These are phyloP conservation scores for Tamias sibiricus DNA, from an alignment of 2,113 vertebrate species.

Conservation along the genomic window DNA sequence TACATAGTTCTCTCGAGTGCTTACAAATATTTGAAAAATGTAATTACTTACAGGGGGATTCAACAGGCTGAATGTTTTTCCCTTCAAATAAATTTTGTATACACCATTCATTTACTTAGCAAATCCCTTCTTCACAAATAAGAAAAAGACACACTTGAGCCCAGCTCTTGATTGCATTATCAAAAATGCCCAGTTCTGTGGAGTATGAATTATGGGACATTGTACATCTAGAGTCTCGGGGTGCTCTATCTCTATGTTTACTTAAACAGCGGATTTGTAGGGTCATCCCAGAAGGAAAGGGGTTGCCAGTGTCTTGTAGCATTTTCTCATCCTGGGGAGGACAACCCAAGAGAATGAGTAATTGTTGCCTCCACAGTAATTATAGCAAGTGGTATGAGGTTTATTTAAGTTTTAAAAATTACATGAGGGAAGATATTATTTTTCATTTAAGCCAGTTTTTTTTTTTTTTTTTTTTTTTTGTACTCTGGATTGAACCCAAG, in stretches of 20 bases:
- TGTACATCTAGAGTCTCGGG: background rate
- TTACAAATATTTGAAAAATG: constrained; percentile 68
- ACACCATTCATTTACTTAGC: constrained; percentile 47
- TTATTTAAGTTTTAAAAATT: constrained; percentile 28
- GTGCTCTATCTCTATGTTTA: background rate
- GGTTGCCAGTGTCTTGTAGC: background rate
- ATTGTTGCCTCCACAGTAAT: background rate
- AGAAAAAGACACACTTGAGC: background rate
- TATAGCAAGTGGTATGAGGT: background rate
- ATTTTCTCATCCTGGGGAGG: background rate
- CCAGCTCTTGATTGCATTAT: background rate
- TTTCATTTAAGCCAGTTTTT: background rate
- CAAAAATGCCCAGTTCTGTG: background rate
- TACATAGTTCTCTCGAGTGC: constrained; percentile 16
- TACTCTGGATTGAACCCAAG: no score
- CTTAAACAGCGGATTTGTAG: background rate
- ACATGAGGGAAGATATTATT: constrained; percentile 3
- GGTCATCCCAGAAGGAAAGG: background rate
- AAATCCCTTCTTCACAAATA: constrained; percentile 48
- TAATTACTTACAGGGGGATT: constrained; percentile 67
- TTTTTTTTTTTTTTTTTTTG: no score
- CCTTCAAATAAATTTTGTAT: background rate
- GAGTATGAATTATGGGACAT: background rate
- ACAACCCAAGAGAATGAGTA: background rate
- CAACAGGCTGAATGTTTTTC: background rate